Evolutionary conservation across 2,888 invertebrate species (phyloP).

Genomic region (Tuta absoluta): DNA sequence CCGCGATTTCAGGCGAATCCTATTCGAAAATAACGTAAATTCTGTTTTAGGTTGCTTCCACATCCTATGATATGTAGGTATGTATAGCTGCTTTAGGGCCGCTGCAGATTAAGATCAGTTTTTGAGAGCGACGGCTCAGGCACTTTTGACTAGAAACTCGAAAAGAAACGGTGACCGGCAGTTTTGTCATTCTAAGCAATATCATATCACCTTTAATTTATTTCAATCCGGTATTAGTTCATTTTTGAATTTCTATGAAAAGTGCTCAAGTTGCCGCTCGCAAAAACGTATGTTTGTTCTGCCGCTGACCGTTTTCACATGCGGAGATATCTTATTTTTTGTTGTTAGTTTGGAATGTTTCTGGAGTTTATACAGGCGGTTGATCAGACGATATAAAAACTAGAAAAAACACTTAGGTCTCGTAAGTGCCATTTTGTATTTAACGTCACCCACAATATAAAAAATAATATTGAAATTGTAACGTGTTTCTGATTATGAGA

Average conservation of each 20-base stretch:
- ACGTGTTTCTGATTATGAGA: constrained; percentile 47
- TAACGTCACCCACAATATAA: constrained; percentile 33
- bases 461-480: constrained; percentile 40
- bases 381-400: constrained; percentile 46
- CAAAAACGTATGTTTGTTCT: no score
- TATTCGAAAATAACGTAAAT: constrained; percentile 43
- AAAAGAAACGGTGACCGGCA: no score
- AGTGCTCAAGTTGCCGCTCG: no score
- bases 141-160: no score
- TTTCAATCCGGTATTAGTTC: no score
- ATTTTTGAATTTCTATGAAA: no score
- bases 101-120: no score
- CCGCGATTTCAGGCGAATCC: no score
- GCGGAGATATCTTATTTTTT: constrained; percentile 39
- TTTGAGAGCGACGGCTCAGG: not conserved
- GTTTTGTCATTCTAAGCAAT: no score
- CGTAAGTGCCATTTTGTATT: constrained; percentile 26
- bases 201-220: no score
- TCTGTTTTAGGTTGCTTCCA: constrained; percentile 56
- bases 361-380: constrained; percentile 62
- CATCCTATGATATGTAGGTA: constrained; percentile 22
- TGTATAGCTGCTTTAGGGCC: not conserved
- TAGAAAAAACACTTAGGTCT: constrained; percentile 44
- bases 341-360: constrained; percentile 67
- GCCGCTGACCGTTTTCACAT: not conserved